Evolutionary conservation across 2,888 invertebrate species (phyloP).

Genomic region (Selenia dentaria): DNA sequence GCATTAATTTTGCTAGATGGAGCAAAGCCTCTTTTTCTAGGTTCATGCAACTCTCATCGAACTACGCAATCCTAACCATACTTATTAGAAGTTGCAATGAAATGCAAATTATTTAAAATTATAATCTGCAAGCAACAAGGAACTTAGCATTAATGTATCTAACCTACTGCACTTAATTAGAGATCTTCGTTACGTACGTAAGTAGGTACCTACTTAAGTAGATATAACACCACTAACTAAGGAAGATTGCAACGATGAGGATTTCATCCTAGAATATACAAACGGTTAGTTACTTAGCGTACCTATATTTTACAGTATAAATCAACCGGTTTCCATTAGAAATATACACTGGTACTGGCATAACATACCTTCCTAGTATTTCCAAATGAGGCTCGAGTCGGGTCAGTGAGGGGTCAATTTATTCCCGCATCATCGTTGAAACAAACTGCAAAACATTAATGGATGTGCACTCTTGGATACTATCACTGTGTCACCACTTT

Average conservation of each 20-base stretch:
- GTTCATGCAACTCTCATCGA: no score
- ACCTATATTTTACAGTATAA: slow-evolving; percentile 33
- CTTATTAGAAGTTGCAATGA: no score
- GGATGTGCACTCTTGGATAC: slow-evolving; percentile 28
- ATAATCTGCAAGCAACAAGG: slow-evolving; percentile 10
- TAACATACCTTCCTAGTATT: slow-evolving; percentile 56
- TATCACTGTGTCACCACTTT: slow-evolving; percentile 29
- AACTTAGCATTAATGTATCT: slow-evolving; percentile 14
- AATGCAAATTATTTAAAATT: no score
- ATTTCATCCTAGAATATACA: slow-evolving; percentile 32
- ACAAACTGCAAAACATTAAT: slow-evolving; percentile 40
- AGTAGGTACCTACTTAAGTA: not conserved
- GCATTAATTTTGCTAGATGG: no score
- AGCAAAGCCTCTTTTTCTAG: no score
- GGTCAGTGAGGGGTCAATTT: slow-evolving; percentile 52
- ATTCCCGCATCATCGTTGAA: slow-evolving; percentile 44
- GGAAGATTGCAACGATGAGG: slow-evolving; percentile 20
- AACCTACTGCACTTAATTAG: slow-evolving; percentile 33
- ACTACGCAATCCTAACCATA: no score
- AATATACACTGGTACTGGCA: slow-evolving; percentile 37
- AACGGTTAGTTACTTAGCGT: slow-evolving; percentile 31
- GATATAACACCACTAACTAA: slow-evolving; percentile 1
- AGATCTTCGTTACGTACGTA: slow-evolving; percentile 25
- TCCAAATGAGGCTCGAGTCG: slow-evolving; percentile 47
- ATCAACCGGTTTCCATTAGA: slow-evolving; percentile 46